Percentiles rank a stretch among this genome's conserved stretches.
Evolutionary conservation across 2,797 vertebrate genomes (phyloP).

Genomic region (Saguinus oedipus): DNA sequence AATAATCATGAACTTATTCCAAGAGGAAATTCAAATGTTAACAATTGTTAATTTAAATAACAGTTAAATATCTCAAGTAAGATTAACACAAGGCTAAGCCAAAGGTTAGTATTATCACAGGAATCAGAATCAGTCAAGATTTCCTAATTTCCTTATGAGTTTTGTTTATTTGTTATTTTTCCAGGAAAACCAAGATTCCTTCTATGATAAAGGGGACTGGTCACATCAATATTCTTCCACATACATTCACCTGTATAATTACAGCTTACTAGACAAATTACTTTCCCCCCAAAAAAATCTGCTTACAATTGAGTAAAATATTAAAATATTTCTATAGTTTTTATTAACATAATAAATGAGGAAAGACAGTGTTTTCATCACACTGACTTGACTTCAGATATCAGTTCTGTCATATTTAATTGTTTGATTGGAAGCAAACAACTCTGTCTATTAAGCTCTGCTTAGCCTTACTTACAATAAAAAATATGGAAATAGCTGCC

Average conservation of each 20-base stretch:
- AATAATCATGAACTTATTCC: not conserved
- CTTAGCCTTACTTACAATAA: not conserved
- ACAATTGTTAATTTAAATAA: not conserved
- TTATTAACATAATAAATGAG: not conserved
- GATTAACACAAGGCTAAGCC: not conserved
- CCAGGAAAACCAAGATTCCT: not conserved
- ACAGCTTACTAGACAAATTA: not conserved
- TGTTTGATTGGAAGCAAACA: not conserved
- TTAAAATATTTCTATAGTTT: not conserved
- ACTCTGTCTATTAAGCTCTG: not conserved
- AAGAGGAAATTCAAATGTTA: slow-evolving; percentile 23
- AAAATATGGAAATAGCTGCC: not conserved
- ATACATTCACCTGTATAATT: not conserved
- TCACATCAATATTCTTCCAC: not conserved
- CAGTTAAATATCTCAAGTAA: not conserved
- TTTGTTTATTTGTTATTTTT: not conserved
- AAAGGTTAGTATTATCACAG: not conserved
- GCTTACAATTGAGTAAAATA: not conserved
- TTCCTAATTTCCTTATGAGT: not conserved
- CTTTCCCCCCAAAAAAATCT: not conserved
- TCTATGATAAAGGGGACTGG: not conserved
- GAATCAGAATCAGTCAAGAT: not conserved
- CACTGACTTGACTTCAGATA: not conserved
- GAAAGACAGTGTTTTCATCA: not conserved
- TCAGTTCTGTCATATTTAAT: not conserved